Evolutionary conservation across 1,140 invertebrate genomes (phyloP), one percentile per base, ranked within the genome.

Genomic region (Contarinia nasturtii): DNA sequence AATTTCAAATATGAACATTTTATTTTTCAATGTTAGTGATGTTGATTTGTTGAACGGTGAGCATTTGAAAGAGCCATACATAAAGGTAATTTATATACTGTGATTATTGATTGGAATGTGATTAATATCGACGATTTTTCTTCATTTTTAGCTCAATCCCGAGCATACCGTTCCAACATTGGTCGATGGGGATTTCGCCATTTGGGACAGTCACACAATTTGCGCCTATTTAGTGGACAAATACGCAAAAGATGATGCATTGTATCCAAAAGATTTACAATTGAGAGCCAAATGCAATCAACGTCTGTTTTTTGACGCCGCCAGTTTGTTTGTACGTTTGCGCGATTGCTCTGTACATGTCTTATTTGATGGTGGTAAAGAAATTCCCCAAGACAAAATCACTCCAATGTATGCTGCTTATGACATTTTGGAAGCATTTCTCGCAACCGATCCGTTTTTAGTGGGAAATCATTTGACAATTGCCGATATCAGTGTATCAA

Each of bases 151-250:
- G 18, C 63, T 60, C 47, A 67, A 67, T 45, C 66, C 63, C 1
- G 66, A 71, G 51, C 74, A 73, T 49, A 74, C 68, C n/a, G 59
- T 79, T 47, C 77, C 77, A 5, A 62, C 71, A 45, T 55, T 80
- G 34, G 64, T 76, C 45, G 74, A 75, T 44, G 66, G 70, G 44
- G 74, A 70, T 44, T 71, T 68, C 43, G 67, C 64, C 55, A 55
- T 79, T 7, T 66, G 63, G 47, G 77, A 80, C 47, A 70, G 69
- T 51, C 58, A 76, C 47, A 70, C 76, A 2, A 76, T 79, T 33
- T 58, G 67, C 21, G 60, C 61, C 2, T 80, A 80, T 54, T 55
- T 79, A 48, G 60, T 67, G 3, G 61, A 57, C 15, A 68, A 71
- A 53, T 79, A 76, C 49, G 70, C 61, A 7, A 61, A 64, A 19